Base-by-base conservation (phyloP, 1,140 invertebrate species). In the Aricia agestis region DNA sequence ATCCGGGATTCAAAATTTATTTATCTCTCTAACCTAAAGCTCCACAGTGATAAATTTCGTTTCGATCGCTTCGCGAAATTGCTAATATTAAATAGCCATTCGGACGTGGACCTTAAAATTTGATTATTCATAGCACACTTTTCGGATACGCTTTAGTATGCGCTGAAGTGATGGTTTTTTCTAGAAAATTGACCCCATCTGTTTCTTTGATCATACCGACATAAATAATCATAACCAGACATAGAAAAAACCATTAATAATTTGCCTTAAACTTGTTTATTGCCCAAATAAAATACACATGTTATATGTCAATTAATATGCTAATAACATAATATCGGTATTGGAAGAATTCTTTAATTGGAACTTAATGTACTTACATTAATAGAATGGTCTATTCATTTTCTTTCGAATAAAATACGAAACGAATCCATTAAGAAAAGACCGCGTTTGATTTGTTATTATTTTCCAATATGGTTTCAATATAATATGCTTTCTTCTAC, bases 291-390 rank as follows among this genome's bases (percentile, higher is more conserved):
- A 59, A 59, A 59, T 59, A 59, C 18, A 18, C n/a, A 19, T 59
- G n/a, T 59, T 59, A 59, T 59, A 59, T 63, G 17, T 63, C 59
- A 63, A 63, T 63, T 19, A 19, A 63, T 63, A 63, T 19, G 59
- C 59, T 63, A 19, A 63, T 63, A 63, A 19, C 18, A 19, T 19
- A 59, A 59, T 59, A 17, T 17, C n/a, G 7, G 9, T 63, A 63
- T 52, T 52, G 45, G 45, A 52, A 52, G 45, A 52, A 52, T 52
- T 52, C 13, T 13, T 11, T 52, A 52, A 52, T 52, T 52, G 45
- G 45, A 52, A 52, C 45, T 52, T 52, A 52, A 52, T 52, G 45
- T 52, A 52, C 45, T 52, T 52, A 52, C 45, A 52, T 52, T 52
- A 52, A 52, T 52, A 52, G 45, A 4, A 52, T 52, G 45, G 45